phyloP scores from a whole-genome alignment of 1,140 invertebrate genomes.

The Drosophila grimshawi region DNA sequence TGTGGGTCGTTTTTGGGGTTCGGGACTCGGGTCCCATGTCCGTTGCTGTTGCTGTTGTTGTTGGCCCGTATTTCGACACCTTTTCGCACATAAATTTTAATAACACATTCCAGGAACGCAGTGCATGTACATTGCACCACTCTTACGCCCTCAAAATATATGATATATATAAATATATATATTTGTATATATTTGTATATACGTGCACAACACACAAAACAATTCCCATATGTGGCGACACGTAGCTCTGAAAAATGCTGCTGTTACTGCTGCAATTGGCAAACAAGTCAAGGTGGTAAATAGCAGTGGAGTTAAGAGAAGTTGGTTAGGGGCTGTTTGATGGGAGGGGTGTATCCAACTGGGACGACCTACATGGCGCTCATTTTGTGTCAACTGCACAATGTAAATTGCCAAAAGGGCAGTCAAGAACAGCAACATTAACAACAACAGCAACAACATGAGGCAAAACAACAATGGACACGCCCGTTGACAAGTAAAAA shows the following conservation, averaged over 20 bases:
- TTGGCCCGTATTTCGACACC: conserved; percentile 66
- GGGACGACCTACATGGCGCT: conserved; percentile 62
- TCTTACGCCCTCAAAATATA: conserved; percentile 39
- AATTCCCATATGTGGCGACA: conserved; percentile 80
- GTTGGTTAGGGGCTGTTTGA: background rate
- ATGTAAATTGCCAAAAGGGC: conserved; percentile 64
- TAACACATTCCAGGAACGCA: conserved; percentile 68
- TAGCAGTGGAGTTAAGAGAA: conserved; percentile 36
- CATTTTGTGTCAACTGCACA: conserved; percentile 73
- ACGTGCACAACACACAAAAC: conserved; percentile 65
- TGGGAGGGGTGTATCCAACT: conserved; percentile 27
- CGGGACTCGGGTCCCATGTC: conserved; percentile 14
- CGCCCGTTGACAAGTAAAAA: conserved; percentile 44
- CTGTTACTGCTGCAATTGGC: conserved; percentile 66
- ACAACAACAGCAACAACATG: background rate
- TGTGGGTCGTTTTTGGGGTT: conserved; percentile 30
- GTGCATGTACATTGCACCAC: conserved; percentile 69
- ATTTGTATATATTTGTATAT: conserved; percentile 13
- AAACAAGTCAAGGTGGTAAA: conserved; percentile 80
- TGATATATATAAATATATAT: conserved; percentile 30
- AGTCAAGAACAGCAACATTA: conserved; percentile 21
- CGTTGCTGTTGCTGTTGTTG: conserved; percentile 32
- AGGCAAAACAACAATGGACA: conserved; percentile 21
- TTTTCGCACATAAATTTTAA: conserved; percentile 80
- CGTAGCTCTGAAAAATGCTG: conserved; percentile 57